Base-by-base conservation (phyloP, 2,113 vertebrate genomes). In the Hypocryptadius cinnamomeus region DNA sequence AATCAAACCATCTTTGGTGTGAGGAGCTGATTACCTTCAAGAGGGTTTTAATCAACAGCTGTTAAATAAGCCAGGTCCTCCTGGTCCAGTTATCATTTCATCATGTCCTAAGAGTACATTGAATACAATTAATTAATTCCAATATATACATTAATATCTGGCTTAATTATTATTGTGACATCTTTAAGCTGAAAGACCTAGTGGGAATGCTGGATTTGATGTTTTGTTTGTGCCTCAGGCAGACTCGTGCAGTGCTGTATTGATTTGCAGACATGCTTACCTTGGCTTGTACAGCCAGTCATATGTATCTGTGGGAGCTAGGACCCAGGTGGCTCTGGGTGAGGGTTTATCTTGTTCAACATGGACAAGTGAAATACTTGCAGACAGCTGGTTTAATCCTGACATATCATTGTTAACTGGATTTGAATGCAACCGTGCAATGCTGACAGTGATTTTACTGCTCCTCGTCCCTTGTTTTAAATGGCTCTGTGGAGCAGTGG, bases 351-450 rank as follows among this genome's bases (percentile, higher is more conserved):
- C 61, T 64, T 33, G 30, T 56, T 78, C 2, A 6, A 21, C 0
- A 13, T 30, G 77, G 70, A 85, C 81, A 92, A 72, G 78, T 44
- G 63, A 87, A 94, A 89, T 87, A 66, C 63, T 95, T 76, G 63
- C 79, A 76, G 89, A 33, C 70, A 91, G 80, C 93, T 91, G 90
- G 19, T 63, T 68, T 91, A 82, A 92, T 94, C 93, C 87, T 65
- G 59, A 63, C 39, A 0, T 60, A 27, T 85, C 79, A 45, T 69
- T 78, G 86, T 84, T 76, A 79, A 42, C 85, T 48, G 81, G 87
- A 40, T 92, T 89, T 87, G 54, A 82, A 85, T 23, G 65, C 4
- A 13, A 4, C 33, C 1, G 0, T 68, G 61, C 57, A 48, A 1
- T 1, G 37, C 91, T 5, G 13, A 20, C 61, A 39, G 50, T 72